Percentiles rank a stretch among this genome's conserved stretches.
Conservation (phyloP, 2,797 vertebrate species). For the Gallinago nigripennis region DNA sequence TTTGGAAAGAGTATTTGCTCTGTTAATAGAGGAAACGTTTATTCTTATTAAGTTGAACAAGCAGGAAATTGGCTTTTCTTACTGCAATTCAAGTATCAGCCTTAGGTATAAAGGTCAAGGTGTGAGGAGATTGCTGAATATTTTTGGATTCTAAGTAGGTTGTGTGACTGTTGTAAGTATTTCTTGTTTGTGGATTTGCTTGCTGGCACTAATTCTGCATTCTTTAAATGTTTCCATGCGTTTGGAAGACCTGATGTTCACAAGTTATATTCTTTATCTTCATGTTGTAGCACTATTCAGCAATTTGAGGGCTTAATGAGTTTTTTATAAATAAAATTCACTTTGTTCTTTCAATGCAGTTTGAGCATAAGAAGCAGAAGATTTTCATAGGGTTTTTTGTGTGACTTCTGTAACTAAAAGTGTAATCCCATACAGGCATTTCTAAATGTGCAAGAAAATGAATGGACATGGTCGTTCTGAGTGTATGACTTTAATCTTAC, state of each 20-base stretch:
- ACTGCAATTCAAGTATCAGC: background rate
- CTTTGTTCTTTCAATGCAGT: background rate
- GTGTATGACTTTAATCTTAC: background rate
- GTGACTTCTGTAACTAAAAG: background rate
- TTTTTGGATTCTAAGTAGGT: background rate
- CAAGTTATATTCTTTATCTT: background rate
- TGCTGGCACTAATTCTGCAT: background rate
- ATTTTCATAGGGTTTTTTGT: background rate
- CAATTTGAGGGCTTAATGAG: background rate
- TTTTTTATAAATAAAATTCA: background rate
- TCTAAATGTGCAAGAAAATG: background rate
- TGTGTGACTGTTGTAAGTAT: background rate
- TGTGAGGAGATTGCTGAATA: background rate
- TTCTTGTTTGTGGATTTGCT: background rate
- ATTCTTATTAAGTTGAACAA: background rate
- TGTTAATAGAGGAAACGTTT: background rate
- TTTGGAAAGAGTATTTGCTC: background rate
- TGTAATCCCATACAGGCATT: background rate
- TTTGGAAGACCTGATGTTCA: background rate
- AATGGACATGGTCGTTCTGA: background rate
- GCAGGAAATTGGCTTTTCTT: background rate
- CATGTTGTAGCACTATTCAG: background rate
- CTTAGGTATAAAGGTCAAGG: background rate
- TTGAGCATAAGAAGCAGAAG: background rate
- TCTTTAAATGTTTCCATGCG: background rate